Evolutionary conservation across 2,113 vertebrate genomes (phyloP).

Genomic region (Catharus bicknelli): DNA sequence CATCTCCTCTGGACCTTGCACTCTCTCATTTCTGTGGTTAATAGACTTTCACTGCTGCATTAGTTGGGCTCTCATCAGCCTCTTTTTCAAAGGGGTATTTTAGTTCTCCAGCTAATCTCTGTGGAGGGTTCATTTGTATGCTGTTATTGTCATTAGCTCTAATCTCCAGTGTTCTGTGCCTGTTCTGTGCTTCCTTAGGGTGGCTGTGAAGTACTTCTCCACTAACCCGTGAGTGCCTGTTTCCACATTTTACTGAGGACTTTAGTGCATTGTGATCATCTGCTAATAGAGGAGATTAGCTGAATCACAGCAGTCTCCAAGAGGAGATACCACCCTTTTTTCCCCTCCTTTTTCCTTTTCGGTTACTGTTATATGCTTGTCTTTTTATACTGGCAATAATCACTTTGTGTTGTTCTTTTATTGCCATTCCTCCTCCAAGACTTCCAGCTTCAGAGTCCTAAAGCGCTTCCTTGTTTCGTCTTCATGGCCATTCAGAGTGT

Average conservation of each 20-base stretch:
- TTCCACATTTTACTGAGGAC: neutral
- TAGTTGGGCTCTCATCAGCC: neutral
- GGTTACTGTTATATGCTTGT: neutral
- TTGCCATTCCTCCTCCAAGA: conserved; percentile 36
- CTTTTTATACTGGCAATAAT: conserved; percentile 58
- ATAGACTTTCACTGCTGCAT: rapidly evolving
- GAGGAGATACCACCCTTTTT: neutral
- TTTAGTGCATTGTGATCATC: conserved; percentile 33
- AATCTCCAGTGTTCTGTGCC: conserved; percentile 18
- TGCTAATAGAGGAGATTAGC: conserved; percentile 51
- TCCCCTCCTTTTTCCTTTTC: rapidly evolving
- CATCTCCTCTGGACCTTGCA: neutral
- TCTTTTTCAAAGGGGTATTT: neutral
- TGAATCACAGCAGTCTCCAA: conserved; percentile 44
- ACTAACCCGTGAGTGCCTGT: neutral
- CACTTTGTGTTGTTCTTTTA: conserved; percentile 41
- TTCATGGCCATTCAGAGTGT: conserved; percentile 44
- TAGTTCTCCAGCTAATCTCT: conserved; percentile 6
- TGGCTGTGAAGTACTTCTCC: neutral
- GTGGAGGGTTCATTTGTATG: conserved; percentile 30
- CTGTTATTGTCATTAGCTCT: conserved; percentile 19
- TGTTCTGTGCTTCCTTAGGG: conserved; percentile 25
- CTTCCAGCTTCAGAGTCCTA: conserved; percentile 52
- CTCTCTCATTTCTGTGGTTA: neutral
- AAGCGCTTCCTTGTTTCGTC: conserved; percentile 55